Evolutionary conservation across 92 coral and sea anemone genomes (phyloP).

Genomic region (Anthopleura xanthogrammica): DNA sequence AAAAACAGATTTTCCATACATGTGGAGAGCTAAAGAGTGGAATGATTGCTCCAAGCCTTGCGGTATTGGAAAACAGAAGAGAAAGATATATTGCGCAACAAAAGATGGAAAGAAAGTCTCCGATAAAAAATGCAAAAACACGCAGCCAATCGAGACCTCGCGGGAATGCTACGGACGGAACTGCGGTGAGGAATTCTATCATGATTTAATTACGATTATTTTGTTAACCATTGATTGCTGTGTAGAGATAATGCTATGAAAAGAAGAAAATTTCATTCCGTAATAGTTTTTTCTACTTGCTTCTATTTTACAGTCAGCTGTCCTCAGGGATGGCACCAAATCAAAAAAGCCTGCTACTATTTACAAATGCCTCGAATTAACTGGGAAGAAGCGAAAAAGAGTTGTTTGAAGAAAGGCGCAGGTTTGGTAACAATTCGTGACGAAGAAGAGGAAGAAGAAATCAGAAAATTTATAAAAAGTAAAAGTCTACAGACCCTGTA

Average conservation of each 20-base stretch:
- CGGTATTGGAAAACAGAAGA: slow-evolving; percentile 74
- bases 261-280: background rate
- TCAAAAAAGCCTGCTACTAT: slow-evolving; percentile 70
- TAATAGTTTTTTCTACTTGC: background rate
- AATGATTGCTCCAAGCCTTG: slow-evolving; percentile 72
- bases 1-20: slow-evolving; percentile 73
- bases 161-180: slow-evolving; percentile 79
- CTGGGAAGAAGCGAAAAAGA: slow-evolving; percentile 60
- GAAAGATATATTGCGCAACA: slow-evolving; percentile 72
- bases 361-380: slow-evolving; percentile 25
- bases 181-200: slow-evolving; percentile 60
- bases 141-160: slow-evolving; percentile 46
- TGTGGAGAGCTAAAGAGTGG: slow-evolving; percentile 89
- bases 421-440: slow-evolving; percentile 68
- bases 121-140: slow-evolving; percentile 49
- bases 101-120: slow-evolving; percentile 41
- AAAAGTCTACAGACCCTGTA: slow-evolving; percentile 41
- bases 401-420: slow-evolving; percentile 66
- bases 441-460: slow-evolving; percentile 55
- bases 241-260: slow-evolving; percentile 22
- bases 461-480: slow-evolving; percentile 55
- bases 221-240: background rate
- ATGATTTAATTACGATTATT: background rate
- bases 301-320: slow-evolving; percentile 52
- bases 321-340: slow-evolving; percentile 69